Conservation (phyloP, 2,888 invertebrate genomes). For the Mayetiola destructor region DNA sequence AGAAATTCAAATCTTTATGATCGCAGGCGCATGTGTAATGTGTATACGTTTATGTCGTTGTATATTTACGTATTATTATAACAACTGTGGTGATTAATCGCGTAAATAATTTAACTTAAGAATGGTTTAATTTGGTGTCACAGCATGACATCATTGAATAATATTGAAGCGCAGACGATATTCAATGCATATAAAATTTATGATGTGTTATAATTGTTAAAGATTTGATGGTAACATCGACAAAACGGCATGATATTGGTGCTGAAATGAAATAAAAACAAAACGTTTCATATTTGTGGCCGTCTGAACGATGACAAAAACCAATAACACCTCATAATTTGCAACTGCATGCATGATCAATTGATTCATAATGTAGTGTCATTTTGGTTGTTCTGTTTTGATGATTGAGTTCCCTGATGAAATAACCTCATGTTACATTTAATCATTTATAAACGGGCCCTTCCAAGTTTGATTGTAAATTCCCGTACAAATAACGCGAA, state of each 20-base stretch:
- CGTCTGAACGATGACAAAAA: background rate
- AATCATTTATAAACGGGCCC: too few species aligned
- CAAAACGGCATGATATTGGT: background rate
- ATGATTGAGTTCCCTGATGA: too few species aligned
- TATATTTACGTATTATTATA: too few species aligned
- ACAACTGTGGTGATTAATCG: slow-evolving; percentile 11
- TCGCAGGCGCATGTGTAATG: background rate
- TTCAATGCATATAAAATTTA: background rate
- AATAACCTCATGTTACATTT: too few species aligned
- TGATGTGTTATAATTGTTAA: slow-evolving; percentile 10
- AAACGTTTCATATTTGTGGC: background rate
- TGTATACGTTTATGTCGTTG: background rate
- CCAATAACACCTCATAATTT: too few species aligned
- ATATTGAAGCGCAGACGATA: background rate
- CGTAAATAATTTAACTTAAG: slow-evolving; percentile 7
- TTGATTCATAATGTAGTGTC: too few species aligned
- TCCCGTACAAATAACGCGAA: too few species aligned
- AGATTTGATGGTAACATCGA: background rate
- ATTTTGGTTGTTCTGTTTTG: too few species aligned
- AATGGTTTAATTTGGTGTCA: slow-evolving; percentile 6
- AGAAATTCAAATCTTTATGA: background rate
- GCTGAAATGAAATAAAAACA: background rate
- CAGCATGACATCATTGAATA: slow-evolving; percentile 7
- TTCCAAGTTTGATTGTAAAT: too few species aligned
- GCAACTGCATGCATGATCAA: too few species aligned